Base-by-base conservation (phyloP, 2,888 invertebrate species). In the Phragmatobia fuliginosa region DNA sequence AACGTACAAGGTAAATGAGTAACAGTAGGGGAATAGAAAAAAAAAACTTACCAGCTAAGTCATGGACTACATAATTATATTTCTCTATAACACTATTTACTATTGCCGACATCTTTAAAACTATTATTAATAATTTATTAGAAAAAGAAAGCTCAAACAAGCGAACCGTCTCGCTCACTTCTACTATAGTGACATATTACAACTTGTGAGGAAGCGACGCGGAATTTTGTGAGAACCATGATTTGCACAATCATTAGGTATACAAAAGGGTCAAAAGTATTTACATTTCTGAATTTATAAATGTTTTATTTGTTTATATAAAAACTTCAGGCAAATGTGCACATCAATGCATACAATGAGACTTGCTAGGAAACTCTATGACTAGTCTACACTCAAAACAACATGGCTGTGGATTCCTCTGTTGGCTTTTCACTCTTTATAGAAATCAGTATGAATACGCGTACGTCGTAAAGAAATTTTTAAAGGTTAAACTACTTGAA, bases 11-110 rank as follows among this genome's bases (percentile, higher is more conserved):
- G n/a, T n/a, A n/a, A n/a, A n/a, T n/a, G n/a, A n/a, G n/a, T n/a
- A n/a, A n/a, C n/a, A n/a, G n/a, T n/a, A n/a, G n/a, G 5, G 16
- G 16, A 16, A 28, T 16, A 8, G n/a, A 28, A 11, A 16, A 18
- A 58, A 5, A 36, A 66, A 58, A 80, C 88, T 84, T 32, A 88
- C 88, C 87, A 25, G 82, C 80, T 49, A 85, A 80, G 36, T 88
- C 88, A 25, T 85, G 76, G 10, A 85, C 61, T 7, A 83, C 49
- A 78, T 87, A 83, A 66, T 83, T 80, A 49, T 87, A 85, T 70
- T 79, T 79, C 14, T 78, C 68, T 33, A 74, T 38, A 62, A 83
- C 62, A 67, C 71, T 72, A 6, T 79, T 70, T 10, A 83, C 18
- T 21, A 84, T n/a, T 18, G 70, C 72, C 25, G 77, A 67, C 85